Evolutionary conservation across 2,797 vertebrate genomes (phyloP), one percentile per base, ranked within the genome.

Genomic region (Amniataba percoides): DNA sequence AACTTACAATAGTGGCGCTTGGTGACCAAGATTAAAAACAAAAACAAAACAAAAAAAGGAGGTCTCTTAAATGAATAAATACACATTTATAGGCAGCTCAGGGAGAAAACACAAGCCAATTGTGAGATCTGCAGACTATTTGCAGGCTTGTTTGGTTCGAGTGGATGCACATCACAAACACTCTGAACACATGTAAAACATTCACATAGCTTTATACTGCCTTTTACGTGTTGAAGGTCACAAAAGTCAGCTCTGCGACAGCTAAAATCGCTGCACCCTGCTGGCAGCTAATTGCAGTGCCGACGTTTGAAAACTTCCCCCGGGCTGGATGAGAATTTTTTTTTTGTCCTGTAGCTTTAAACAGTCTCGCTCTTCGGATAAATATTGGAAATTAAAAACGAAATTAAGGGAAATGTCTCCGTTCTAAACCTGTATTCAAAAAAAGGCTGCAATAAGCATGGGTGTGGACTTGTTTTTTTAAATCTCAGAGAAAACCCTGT

Each of bases 31-130:
- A 71, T 87, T 82, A 70, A 86, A 87, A 84, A 42, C 3, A 39
- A 48, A 31, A 31, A 31, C 3, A 36, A 36, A 7, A 40, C 43
- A 36, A 46, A 64, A 73, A 68, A 51, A 31, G 19, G 48, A 62
- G 34, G 63, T 74, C 27, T 88, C 61, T 81, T 43, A 48, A 52
- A 56, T 66, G 65, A 82, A 85, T 81, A 89, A 84, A 88, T 79
- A 88, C 78, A 84, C 34, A 68, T 68, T 70, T 78, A 58, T 59
- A 66, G 85, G 83, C 81, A 88, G 78, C 79, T 78, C n/a, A 18
- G 52, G 61, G 74, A 56, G 60, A 45, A 72, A 77, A 60, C 0
- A 73, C 21, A 40, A 46, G 23, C 72, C 59, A 31, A 49, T 40
- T 56, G 63, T 81, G 52, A 83, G 52, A 51, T 67, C 52, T 72